Base-by-base conservation (phyloP, 2,888 invertebrate species). In the Notocelia uddmanniana region DNA sequence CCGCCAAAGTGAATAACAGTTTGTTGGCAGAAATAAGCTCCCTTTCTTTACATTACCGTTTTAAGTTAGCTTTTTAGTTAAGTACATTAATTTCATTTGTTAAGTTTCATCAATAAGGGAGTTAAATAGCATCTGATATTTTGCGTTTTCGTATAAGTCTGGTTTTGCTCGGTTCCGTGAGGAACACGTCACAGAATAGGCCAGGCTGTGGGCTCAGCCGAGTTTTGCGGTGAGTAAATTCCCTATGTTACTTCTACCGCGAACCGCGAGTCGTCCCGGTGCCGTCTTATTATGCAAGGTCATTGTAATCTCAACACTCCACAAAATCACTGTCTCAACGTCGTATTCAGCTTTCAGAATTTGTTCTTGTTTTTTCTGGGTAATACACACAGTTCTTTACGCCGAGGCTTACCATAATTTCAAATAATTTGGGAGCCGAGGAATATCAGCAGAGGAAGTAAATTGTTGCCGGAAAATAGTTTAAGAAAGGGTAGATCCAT, bases 251-350 rank as follows among this genome's bases (percentile, higher is more conserved):
- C 76, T 76, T 76, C 74, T 76, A 73, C 74, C 71, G 74, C 69
- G 69, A 68, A 62, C 64, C 62, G 55, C 60, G 75, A 80, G 80
- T 64, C 81, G 76, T 71, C 77, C 76, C 79, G 84, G 81, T 82
- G 83, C 78, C 82, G 76, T 75, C 80, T 83, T 85, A 84, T 85
- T 86, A 85, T 85, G 84, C 84, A 80, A 82, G 81, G 78, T 84
- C 85, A 83, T 83, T 82, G 82, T 82, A 81, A 78, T 81, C 80
- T 79, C 80, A 76, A 81, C 83, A 81, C 82, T 80, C 78, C 76
- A 77, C 79, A 75, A 79, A 79, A 79, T 81, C 80, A 78, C 79
- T 79, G 76, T 74, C 76, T 74, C 76, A 79, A 79, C 79, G 78
- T 77, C 79, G 77, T 80, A 80, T 79, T 74, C 64, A 73, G 73